Evolutionary conservation across 2,113 vertebrate species (phyloP).

Genomic region (Myocastor coypus): DNA sequence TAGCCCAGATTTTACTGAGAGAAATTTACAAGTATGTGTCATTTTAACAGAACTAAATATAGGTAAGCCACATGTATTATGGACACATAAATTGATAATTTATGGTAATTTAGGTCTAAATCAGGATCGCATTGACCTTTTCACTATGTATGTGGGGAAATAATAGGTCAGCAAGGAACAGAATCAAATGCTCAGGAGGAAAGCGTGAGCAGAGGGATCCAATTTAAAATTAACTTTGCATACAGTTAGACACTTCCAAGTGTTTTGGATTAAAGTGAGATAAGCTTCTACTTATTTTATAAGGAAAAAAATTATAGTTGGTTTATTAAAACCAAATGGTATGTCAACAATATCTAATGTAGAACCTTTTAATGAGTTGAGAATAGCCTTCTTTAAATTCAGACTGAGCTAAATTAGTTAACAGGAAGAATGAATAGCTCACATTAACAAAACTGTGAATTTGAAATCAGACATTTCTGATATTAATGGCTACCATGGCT

Average conservation of each 20-base stretch:
- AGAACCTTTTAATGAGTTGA: not conserved
- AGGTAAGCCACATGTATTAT: conserved; percentile 14
- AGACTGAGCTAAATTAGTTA: not conserved
- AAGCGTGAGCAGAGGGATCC: not conserved
- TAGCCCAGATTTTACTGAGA: not conserved
- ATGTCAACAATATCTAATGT: not conserved
- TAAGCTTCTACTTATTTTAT: not conserved
- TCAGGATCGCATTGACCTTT: conserved; percentile 41
- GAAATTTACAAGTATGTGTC: not conserved
- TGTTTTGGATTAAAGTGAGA: conserved; percentile 52
- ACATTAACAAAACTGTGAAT: not conserved
- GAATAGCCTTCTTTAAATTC: not conserved
- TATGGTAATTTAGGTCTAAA: conserved; percentile 16
- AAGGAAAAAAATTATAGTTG: not conserved
- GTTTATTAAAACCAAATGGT: conserved; percentile 23
- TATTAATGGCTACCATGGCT: not conserved
- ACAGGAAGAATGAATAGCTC: not conserved
- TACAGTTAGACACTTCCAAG: not conserved
- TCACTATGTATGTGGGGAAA: not conserved
- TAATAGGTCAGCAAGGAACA: conserved; percentile 17
- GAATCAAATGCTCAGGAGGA: not conserved
- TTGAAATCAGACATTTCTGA: not conserved
- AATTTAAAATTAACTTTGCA: conserved; percentile 39
- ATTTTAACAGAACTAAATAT: conserved; percentile 54
- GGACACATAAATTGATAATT: conserved; percentile 40